Conservation (phyloP, 2,113 vertebrate species). For the Hipposideros armiger region DNA sequence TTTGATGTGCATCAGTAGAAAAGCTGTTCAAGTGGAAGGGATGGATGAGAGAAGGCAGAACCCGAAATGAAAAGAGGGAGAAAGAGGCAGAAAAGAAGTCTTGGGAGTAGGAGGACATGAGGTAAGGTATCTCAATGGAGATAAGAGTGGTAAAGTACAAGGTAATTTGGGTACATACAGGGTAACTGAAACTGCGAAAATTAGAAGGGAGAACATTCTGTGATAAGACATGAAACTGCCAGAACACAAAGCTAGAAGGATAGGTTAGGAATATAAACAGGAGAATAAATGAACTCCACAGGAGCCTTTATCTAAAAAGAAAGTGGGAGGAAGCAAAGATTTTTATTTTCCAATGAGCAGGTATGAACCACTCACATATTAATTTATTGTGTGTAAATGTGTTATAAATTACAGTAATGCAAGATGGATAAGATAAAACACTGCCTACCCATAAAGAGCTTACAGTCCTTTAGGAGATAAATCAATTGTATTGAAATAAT, state of each 20-base stretch:
- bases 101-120: not conserved
- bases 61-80: not conserved
- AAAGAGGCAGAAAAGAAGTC: not conserved
- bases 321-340: not conserved
- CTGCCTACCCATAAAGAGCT: not conserved
- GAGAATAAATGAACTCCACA: not conserved
- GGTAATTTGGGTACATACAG: not conserved
- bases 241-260: not conserved
- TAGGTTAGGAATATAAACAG: not conserved
- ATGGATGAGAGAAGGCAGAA: not conserved
- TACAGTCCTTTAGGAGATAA: not conserved
- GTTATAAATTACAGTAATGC: not conserved
- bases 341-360: not conserved
- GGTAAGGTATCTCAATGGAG: not conserved
- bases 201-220: not conserved
- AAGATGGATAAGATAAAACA: not conserved
- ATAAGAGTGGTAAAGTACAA: not conserved
- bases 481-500: not conserved
- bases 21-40: constrained; percentile 5
- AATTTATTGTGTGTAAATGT: not conserved
- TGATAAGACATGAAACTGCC: not conserved
- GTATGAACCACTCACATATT: not conserved
- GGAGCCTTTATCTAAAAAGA: not conserved
- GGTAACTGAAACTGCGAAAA: not conserved
- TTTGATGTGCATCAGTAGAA: constrained; percentile 5